Evolutionary conservation across 2,113 vertebrate species (phyloP).

Genomic region (Tupaia tana): DNA sequence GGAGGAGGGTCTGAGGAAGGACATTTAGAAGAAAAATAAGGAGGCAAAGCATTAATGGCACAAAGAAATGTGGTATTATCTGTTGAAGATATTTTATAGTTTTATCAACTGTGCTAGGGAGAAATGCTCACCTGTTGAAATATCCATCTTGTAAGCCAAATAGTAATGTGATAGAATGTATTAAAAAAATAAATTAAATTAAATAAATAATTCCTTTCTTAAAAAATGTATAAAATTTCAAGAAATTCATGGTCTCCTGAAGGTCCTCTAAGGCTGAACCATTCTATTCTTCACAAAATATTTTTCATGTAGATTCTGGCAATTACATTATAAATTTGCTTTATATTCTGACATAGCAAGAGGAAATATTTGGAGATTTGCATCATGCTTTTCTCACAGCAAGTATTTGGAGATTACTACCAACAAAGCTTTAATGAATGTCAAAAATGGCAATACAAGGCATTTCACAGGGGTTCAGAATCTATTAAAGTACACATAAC

Average conservation of each 20-base stretch:
- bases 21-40: no score
- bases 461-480: slow-evolving; percentile 30
- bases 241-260: background rate
- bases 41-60: no score
- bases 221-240: background rate
- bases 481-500: slow-evolving; percentile 18
- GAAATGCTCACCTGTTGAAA: no score
- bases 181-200: no score
- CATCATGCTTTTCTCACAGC: background rate
- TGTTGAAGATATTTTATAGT: no score
- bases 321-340: background rate
- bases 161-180: no score
- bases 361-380: background rate
- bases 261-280: background rate
- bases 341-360: background rate
- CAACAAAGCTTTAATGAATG: slow-evolving; percentile 33
- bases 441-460: background rate
- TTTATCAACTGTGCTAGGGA: no score
- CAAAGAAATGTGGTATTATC: no score
- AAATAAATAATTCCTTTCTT: no score
- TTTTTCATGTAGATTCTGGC: background rate
- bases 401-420: slow-evolving; percentile 7
- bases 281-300: background rate
- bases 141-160: no score
- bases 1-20: no score